Base-by-base conservation (phyloP, 1,140 invertebrate genomes). In the Hesperophylax magnus region DNA sequence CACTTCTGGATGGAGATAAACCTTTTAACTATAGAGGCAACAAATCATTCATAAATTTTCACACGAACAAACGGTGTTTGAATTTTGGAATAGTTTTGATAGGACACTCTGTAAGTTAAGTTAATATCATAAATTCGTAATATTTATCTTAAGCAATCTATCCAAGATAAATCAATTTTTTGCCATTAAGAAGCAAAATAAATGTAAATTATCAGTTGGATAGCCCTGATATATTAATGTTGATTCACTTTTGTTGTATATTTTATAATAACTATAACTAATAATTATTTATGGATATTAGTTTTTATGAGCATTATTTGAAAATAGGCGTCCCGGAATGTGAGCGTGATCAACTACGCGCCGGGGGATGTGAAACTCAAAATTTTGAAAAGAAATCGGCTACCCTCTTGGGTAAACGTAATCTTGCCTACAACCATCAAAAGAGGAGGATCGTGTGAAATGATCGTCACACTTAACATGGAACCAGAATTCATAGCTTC, bases 11-110 rank as follows among this genome's bases (percentile, higher is more conserved):
- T 20, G 18, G 18, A 11, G 15, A 31, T 8, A 27, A 60, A 8
- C 11, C 27, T 8, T 60, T 60, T n/a, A 9, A 56, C 56, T 76
- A 60, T 17, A 39, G 60, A 39, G 18, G 24, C 31, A 75, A 58
- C 72, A 76, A 76, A 24, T 20, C 15, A 15, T 77, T 67, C n/a
- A 15, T 77, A 9, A 22, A 77, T 20, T 77, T 65, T 27, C 1
- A 7, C 8, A 65, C 24, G 17, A n/a, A 14, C 9, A 27, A 77
- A 22, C 39, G 18, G 22, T 53, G 24, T n/a, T 24, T 77, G n/a
- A 22, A 77, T 53, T 77, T 77, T 77, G 76, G 76, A 17, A 17
- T 47, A 65, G 60, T 77, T 14, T 11, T 63, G 20, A 47, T 77
- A 9, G 76, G 76, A 65, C 24, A 63, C 2, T 65, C 18, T 47